These are phyloP conservation scores for Trachops cirrhosus DNA, from an alignment of 2,797 vertebrate species.

Conservation along the genomic window DNA sequence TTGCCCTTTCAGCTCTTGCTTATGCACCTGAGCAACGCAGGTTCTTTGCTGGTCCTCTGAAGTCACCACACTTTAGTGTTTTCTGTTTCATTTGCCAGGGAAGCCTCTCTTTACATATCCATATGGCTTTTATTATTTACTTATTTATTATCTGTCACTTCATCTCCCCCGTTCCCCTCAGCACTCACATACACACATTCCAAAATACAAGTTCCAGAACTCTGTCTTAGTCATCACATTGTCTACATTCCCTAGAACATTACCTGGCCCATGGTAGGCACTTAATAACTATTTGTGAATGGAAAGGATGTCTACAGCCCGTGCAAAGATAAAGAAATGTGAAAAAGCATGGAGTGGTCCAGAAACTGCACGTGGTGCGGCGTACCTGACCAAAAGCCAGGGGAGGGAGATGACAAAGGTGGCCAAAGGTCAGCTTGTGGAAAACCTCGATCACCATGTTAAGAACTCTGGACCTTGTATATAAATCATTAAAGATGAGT, in stretches of 20 bases:
- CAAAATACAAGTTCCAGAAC: background rate
- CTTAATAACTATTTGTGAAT: background rate
- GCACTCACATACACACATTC: background rate
- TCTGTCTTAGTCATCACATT: background rate
- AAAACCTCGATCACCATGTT: background rate
- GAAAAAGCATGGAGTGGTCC: too few species aligned
- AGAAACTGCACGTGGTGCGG: background rate
- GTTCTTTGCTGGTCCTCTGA: background rate
- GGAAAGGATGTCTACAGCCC: background rate
- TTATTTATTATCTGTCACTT: background rate
- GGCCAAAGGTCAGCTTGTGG: background rate
- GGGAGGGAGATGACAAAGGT: background rate
- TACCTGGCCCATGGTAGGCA: background rate
- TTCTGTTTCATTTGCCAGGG: background rate
- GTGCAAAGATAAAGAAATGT: background rate
- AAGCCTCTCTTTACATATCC: background rate
- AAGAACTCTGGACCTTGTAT: background rate
- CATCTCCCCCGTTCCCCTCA: background rate
- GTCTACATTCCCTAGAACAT: background rate
- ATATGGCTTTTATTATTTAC: background rate
- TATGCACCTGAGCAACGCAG: background rate
- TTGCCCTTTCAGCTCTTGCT: background rate
- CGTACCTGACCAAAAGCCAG: background rate
- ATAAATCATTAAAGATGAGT: background rate
- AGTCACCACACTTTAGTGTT: background rate